Conservation (phyloP, 2,113 vertebrate genomes). For the Epinephelus moara region DNA sequence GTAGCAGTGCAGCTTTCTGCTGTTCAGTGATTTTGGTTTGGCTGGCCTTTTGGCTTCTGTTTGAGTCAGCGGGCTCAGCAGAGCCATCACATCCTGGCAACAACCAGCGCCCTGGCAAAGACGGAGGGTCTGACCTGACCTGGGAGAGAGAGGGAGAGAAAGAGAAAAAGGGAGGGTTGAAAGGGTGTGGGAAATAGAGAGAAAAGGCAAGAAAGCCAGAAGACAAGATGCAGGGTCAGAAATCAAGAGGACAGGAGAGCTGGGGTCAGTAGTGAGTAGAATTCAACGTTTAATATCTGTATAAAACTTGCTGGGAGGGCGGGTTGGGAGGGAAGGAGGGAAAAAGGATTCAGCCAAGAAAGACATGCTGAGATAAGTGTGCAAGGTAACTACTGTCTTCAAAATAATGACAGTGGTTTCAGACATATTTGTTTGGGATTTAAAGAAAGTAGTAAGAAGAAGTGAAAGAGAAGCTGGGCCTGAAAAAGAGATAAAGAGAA, state of each 20-base stretch:
- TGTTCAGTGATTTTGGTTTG: slow-evolving; percentile 79
- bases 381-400: slow-evolving; percentile 27
- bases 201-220: background rate
- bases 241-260: slow-evolving; percentile 8
- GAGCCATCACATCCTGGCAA: slow-evolving; percentile 65
- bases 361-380: slow-evolving; percentile 26
- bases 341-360: background rate
- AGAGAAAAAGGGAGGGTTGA: slow-evolving; percentile 9
- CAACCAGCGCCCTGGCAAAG: slow-evolving; percentile 39
- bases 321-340: too few species aligned
- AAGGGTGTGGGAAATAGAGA: slow-evolving; percentile 36
- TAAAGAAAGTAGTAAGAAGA: background rate
- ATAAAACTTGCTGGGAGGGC: background rate
- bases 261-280: background rate
- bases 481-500: slow-evolving; percentile 32
- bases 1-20: slow-evolving; percentile 62
- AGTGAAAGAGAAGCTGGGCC: background rate
- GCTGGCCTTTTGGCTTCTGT: slow-evolving; percentile 65
- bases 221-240: slow-evolving; percentile 8
- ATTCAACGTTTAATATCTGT: slow-evolving; percentile 5
- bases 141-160: slow-evolving; percentile 3
- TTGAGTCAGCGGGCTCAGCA: slow-evolving; percentile 69
- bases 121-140: slow-evolving; percentile 58
- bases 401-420: slow-evolving; percentile 20
- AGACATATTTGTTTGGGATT: slow-evolving; percentile 38